phyloP scores from a whole-genome alignment of 2,888 invertebrate species.

The Tromatobia lineatoria region DNA sequence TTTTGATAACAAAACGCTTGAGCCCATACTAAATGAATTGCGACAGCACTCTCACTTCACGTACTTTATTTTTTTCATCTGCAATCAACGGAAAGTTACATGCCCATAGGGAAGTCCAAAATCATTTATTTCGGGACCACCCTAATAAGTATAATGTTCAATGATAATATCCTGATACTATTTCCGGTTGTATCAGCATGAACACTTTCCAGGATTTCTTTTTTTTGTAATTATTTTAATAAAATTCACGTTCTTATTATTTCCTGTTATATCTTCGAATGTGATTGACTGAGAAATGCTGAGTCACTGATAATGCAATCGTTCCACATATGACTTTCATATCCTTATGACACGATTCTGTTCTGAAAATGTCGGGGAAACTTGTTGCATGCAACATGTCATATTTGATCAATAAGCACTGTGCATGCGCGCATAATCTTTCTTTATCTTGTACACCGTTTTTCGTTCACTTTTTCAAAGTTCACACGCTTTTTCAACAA shows the following conservation, averaged over 20 bases:
- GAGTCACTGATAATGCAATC: not conserved
- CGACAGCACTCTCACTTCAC: no score
- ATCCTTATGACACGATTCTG: not conserved
- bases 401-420: constrained; percentile 25
- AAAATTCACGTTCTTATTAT: constrained; percentile 17
- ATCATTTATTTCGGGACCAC: no score
- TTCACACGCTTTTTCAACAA: no score
- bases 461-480: no score
- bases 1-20: no score
- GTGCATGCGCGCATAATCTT: not conserved
- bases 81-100: no score
- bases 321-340: constrained; percentile 1
- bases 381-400: not conserved
- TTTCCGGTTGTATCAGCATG: not conserved
- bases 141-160: no score
- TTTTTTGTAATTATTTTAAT: not conserved
- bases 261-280: not conserved
- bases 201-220: not conserved
- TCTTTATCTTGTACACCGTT: no score
- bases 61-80: no score
- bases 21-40: no score
- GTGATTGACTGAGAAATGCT: not conserved
- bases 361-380: not conserved
- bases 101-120: no score
- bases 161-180: no score